These are phyloP conservation scores for Neomorphus geoffroyi DNA, from an alignment of 2,797 vertebrate genomes.

Conservation along the genomic window DNA sequence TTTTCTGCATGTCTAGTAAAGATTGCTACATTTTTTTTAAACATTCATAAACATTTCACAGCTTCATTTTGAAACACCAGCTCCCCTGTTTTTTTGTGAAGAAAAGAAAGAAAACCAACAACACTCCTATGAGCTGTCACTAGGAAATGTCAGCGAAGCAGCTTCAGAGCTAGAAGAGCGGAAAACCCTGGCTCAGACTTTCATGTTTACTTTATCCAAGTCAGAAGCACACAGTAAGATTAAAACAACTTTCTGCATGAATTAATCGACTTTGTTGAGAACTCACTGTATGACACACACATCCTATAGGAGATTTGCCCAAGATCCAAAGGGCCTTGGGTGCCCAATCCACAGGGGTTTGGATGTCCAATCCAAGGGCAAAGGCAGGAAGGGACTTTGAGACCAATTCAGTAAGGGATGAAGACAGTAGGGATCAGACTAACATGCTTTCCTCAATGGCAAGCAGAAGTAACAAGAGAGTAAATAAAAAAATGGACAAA, in stretches of 20 bases:
- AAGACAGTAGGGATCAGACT: background rate
- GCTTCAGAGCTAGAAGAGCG: background rate
- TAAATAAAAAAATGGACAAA: background rate
- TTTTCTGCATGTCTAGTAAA: background rate
- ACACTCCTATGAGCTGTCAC: background rate
- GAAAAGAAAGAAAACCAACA: background rate
- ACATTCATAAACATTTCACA: background rate
- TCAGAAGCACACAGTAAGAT: background rate
- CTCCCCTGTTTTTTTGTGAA: background rate
- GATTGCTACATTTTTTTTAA: background rate
- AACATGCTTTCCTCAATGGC: background rate
- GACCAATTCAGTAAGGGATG: rapidly evolving
- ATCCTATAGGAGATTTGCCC: background rate
- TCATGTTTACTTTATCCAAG: background rate
- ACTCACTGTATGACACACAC: rapidly evolving
- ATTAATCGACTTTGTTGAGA: background rate
- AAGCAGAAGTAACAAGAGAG: background rate
- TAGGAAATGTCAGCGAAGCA: background rate
- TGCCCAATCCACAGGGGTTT: background rate
- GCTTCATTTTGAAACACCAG: background rate
- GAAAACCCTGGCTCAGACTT: background rate
- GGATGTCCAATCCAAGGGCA: background rate
- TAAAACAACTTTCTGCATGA: background rate
- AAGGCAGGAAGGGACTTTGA: background rate
- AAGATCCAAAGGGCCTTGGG: background rate